Percentiles rank a stretch among this genome's conserved stretches.
Conservation (phyloP, 2,888 invertebrate genomes). For the Amblyteles armatorius region DNA sequence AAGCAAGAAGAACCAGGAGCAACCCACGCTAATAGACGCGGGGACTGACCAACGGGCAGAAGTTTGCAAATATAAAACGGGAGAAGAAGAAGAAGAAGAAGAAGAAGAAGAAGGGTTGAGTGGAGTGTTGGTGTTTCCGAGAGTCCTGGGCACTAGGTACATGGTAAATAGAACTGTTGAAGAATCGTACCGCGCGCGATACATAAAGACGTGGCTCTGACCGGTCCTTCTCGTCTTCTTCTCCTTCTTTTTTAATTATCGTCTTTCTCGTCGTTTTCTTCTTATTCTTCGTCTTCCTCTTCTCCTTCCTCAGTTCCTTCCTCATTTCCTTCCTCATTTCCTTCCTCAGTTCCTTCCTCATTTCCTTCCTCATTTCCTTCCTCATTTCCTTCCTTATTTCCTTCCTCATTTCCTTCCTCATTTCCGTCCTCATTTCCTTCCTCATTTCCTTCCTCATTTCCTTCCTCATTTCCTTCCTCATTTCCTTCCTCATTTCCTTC, state of each 20-base stretch:
- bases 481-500: no score
- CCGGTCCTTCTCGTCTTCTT: constrained; percentile 41
- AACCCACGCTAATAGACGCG: constrained; percentile 60
- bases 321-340: no score
- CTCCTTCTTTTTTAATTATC: constrained; percentile 5
- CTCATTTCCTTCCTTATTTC: no score
- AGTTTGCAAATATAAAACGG: constrained; percentile 34
- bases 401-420: no score
- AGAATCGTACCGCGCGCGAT: constrained; percentile 50
- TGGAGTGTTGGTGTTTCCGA: constrained; percentile 43
- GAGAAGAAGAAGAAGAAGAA: constrained; percentile 33
- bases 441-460: no score
- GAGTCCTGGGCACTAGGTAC: constrained; percentile 35
- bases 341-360: no score
- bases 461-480: no score
- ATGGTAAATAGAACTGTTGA: constrained; percentile 37
- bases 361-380: no score
- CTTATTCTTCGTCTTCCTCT: constrained; percentile 8
- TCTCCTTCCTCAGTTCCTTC: no score
- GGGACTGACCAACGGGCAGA: constrained; percentile 26
- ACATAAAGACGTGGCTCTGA: constrained; percentile 61
- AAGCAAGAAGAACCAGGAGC: constrained; percentile 53
- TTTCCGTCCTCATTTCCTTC: no score
- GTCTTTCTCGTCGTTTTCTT: constrained; percentile 10
- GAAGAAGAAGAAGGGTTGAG: constrained; percentile 29